Conservation (phyloP, 2,888 invertebrate genomes). For the Cryptops parisi region DNA sequence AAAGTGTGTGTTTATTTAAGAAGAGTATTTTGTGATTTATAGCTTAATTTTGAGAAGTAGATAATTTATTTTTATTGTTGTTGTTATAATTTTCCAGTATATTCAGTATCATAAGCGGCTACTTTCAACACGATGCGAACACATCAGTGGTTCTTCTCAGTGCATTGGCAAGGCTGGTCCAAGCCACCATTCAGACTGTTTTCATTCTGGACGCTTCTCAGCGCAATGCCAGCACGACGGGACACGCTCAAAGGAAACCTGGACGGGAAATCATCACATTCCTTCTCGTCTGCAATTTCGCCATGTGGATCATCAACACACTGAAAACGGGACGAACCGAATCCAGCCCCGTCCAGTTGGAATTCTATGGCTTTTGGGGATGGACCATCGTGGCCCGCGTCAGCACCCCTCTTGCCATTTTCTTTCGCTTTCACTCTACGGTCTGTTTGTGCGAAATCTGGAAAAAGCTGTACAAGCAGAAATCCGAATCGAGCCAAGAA, state of each 20-base stretch:
- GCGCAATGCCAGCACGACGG: slow-evolving; percentile 61
- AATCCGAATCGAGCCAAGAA: neutral
- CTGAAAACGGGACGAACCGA: slow-evolving; percentile 80
- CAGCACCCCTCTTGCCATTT: slow-evolving; percentile 84
- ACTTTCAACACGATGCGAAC: slow-evolving; percentile 59
- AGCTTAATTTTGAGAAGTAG: too few relatives aligned
- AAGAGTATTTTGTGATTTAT: too few relatives aligned
- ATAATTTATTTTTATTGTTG: too few relatives aligned
- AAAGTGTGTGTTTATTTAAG: too few relatives aligned
- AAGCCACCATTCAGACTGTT: slow-evolving; percentile 41
- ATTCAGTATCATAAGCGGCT: slow-evolving; percentile 84
- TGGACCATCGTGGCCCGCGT: slow-evolving; percentile 96
- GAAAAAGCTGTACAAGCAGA: slow-evolving; percentile 75
- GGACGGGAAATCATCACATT: slow-evolving; percentile 89
- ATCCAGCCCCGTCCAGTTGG: slow-evolving; percentile 77
- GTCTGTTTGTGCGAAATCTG: slow-evolving; percentile 92
- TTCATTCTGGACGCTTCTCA: slow-evolving; percentile 70
- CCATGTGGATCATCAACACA: slow-evolving; percentile 44
- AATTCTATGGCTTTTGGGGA: slow-evolving; percentile 85
- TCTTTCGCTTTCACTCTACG: slow-evolving; percentile 88
- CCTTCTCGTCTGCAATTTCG: slow-evolving; percentile 38
- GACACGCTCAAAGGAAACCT: slow-evolving; percentile 71
- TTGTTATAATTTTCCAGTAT: slow-evolving; percentile 81
- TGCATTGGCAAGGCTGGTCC: slow-evolving; percentile 67
- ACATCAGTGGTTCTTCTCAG: slow-evolving; percentile 62